Evolutionary conservation across 2,888 invertebrate genomes (phyloP), one percentile per base, ranked within the genome.

Genomic region (Rhorus exstirpatorius): DNA sequence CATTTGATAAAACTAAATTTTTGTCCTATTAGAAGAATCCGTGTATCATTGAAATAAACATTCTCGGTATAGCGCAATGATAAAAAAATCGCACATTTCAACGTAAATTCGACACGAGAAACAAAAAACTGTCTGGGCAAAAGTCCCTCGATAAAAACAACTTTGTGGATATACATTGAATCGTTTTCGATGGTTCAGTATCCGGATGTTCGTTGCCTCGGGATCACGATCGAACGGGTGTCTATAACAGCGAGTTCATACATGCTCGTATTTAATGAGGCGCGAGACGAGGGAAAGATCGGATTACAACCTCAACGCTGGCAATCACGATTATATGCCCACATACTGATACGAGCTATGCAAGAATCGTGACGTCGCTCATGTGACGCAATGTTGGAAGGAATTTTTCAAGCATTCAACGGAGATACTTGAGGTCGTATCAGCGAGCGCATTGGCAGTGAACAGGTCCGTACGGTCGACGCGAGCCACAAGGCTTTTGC

Each of bases 391-490:
- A 80, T 21, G 68, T 31, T 14, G 17, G 46, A 35, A 75, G 63
- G 68, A 75, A 75, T 70, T 80, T 80, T 80, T 63, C 26, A 75
- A 80, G 70, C 61, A 21, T 53, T 70, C 55, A 10, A 26, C 53
- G 41, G 70, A 55, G 70, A 70, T 31, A 55, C 41, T 41, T 51
- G n/a, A n/a, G n/a, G 65, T 65, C 67, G 14, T 55, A 68, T 41
- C 14, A 38, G 24, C 41, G 24, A 53, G 53, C 70, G 14, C 53
- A 31, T 46, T 65, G 63, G 63, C 44, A 65, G 31, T 31, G 26
- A 14, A 44, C 63, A 21, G 44, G 41, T 63, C 44, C 24, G 21
- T 41, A 60, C 41, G 14, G 38, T 65, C 55, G 35, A 55, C 41
- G 12, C 49, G 12, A 58, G 72, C 49, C 49, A 31, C 31, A 3